Percentiles rank a stretch among this genome's conserved stretches.
phyloP scores from a whole-genome alignment of 1,140 invertebrate genomes.

The Orussus abietinus region DNA sequence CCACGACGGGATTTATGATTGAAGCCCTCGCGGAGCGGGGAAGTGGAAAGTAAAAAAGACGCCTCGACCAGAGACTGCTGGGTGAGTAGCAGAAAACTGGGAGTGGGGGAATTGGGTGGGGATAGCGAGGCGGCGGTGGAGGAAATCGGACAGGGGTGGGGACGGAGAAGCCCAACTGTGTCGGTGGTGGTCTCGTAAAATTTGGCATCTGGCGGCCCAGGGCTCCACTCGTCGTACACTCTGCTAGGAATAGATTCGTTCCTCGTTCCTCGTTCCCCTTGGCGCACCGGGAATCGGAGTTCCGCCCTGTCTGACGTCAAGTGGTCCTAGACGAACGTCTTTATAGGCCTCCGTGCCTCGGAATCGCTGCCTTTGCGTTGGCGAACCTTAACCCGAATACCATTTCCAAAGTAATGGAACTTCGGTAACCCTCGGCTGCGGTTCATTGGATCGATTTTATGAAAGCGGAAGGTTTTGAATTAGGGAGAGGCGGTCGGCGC shows the following conservation, averaged over 20 bases:
- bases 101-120: too few relatives aligned
- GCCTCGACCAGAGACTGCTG: background rate
- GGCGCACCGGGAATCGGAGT: conserved; percentile 21
- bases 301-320: conserved; percentile 32
- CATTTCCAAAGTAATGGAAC: too few relatives aligned
- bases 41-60: conserved; percentile 18
- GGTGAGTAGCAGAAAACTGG: background rate
- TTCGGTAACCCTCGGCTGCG: too few relatives aligned
- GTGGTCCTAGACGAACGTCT: conserved; percentile 29
- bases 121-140: background rate
- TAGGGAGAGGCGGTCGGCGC: too few relatives aligned
- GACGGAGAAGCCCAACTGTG: too few relatives aligned
- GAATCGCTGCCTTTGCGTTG: too few relatives aligned
- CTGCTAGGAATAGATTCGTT: background rate
- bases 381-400: too few relatives aligned
- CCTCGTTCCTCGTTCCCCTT: background rate
- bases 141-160: conserved; percentile 1
- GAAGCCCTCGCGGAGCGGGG: conserved; percentile 27
- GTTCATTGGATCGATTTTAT: too few relatives aligned
- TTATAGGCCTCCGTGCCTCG: conserved; percentile 27
- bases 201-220: conserved; percentile 27
- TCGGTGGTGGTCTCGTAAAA: conserved; percentile 36
- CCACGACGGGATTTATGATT: conserved; percentile 38
- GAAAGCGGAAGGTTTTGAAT: too few relatives aligned
- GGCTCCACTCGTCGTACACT: background rate